These are phyloP conservation scores for Mimachlamys varia DNA, from an alignment of 2,888 invertebrate genomes.

Conservation along the genomic window DNA sequence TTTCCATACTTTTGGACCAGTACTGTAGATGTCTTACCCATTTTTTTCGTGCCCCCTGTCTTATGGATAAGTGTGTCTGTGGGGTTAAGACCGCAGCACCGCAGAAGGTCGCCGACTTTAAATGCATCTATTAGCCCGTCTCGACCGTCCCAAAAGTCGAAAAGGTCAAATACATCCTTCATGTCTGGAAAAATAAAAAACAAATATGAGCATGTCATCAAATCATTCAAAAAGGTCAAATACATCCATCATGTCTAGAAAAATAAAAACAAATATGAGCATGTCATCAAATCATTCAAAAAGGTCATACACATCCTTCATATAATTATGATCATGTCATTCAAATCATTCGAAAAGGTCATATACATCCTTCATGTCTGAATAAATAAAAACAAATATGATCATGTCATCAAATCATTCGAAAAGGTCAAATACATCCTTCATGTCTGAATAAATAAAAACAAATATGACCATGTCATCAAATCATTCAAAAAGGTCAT, in stretches of 20 bases:
- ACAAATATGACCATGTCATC: too few relatives aligned
- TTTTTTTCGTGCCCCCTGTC: constrained; percentile 72
- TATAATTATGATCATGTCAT: not conserved
- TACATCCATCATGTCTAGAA: constrained; percentile 75
- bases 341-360: constrained; percentile 77
- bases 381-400: constrained; percentile 50
- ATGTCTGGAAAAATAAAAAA: constrained; percentile 66
- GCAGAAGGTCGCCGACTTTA: constrained; percentile 76
- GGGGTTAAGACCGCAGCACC: constrained; percentile 76
- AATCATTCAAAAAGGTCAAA: constrained; percentile 79
- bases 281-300: constrained; percentile 66
- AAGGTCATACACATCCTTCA: constrained; percentile 76
- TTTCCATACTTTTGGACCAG: too few relatives aligned
- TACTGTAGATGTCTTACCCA: constrained; percentile 65
- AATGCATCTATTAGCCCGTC: constrained; percentile 77
- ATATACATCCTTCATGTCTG: constrained; percentile 76
- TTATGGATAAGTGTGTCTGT: constrained; percentile 66
- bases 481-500: constrained; percentile 77
- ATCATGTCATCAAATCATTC: too few relatives aligned
- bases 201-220: too few relatives aligned
- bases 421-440: constrained; percentile 78
- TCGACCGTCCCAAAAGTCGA: constrained; percentile 79
- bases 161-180: constrained; percentile 77
- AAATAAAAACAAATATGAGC: not conserved
- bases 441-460: constrained; percentile 66